Base-by-base conservation (phyloP, 2,113 vertebrate genomes). In the Phrynosoma platyrhinos region DNA sequence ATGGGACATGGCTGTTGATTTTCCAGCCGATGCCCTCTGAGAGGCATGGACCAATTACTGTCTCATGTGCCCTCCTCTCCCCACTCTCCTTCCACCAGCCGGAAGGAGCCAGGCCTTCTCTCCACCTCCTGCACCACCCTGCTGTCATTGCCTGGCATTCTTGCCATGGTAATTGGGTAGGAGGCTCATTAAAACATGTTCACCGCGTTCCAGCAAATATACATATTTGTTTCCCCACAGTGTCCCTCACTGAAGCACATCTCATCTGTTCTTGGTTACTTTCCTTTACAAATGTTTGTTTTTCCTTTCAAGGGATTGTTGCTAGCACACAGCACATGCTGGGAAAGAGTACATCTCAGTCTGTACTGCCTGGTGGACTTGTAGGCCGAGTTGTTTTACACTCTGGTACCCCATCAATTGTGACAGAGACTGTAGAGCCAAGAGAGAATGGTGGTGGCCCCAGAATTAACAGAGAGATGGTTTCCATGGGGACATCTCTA, bases 131-230 rank as follows among this genome's bases (percentile, higher is more conserved):
- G 58, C 18, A 18, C 53, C 75, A 78, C 68, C 88, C 81, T 30
- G 79, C 90, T 80, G 82, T 84, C 0, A 3, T 47, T 42, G 53
- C 32, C 0, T 2, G 1, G 77, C 58, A 66, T 79, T 88, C 79
- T 81, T 5, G 10, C 90, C 0, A 0, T 0, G 55, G 64, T 3
- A 42, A 14, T 1, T 27, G 69, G 81, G 89, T 1, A 1, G 90
- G 88, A 82, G 83, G 80, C 78, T 92, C 1, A 14, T 88, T 82
- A 69, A 79, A 78, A 88, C 79, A 64, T 0, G 1, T 79, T 84
- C 25, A 0, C 0, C 9, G 81, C 53, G 0, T 88, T 90, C 82
- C 0, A 0, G 69, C 0, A 0, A 76, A 83, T 40, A 0, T 3
- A 0, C 62, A n/a, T 68, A 68, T 90, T 92, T 91, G 89, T 91